Evolutionary conservation across 2,113 vertebrate species (phyloP).

Genomic region (Dicrurus megarhynchus): DNA sequence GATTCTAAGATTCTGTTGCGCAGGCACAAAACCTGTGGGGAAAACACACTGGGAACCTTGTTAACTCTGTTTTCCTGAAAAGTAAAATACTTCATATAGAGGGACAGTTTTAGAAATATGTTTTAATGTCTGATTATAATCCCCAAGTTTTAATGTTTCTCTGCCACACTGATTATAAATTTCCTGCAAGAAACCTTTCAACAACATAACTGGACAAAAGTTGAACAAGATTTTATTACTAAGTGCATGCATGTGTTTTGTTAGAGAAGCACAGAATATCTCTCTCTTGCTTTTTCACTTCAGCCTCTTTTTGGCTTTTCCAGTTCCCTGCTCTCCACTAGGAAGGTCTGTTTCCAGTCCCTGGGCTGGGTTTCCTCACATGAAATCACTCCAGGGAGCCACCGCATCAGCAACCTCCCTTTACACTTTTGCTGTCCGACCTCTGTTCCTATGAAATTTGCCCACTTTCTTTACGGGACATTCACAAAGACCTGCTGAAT

Average conservation of each 20-base stretch:
- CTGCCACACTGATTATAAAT: background rate
- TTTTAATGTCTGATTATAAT: background rate
- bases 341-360: background rate
- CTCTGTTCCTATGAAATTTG: background rate
- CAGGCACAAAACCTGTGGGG: slow-evolving; percentile 58
- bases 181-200: background rate
- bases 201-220: background rate
- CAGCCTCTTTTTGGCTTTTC: background rate
- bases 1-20: background rate
- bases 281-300: background rate
- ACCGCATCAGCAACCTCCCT: background rate
- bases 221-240: background rate
- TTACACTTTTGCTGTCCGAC: background rate
- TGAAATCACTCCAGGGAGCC: accelerated
- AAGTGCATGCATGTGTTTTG: background rate
- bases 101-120: background rate
- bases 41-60: slow-evolving; percentile 75
- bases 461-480: background rate
- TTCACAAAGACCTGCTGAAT: background rate
- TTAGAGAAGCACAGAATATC: background rate
- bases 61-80: slow-evolving; percentile 77
- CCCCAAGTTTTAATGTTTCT: background rate
- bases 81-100: slow-evolving; percentile 37
- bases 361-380: background rate
- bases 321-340: background rate